Evolutionary conservation across 2,797 vertebrate species (phyloP).

Genomic region (Tamandua tetradactyla): DNA sequence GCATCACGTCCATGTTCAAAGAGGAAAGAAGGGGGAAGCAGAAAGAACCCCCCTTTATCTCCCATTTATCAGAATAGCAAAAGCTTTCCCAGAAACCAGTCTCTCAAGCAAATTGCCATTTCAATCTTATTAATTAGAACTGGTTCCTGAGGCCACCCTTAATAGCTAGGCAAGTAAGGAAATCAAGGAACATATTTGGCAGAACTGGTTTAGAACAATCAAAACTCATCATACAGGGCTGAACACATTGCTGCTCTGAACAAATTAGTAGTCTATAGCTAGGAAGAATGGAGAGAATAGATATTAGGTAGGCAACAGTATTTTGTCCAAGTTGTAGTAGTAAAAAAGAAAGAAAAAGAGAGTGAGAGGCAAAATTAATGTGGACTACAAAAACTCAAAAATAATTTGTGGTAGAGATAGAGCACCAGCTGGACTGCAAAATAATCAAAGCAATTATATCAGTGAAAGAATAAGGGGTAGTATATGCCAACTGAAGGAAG

Average conservation of each 20-base stretch:
- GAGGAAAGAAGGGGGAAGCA: not conserved
- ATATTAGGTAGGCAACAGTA: not conserved
- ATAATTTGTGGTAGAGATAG: not conserved
- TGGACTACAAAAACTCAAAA: conserved; percentile 49
- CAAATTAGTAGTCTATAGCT: conserved; percentile 20
- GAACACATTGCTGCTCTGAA: not conserved
- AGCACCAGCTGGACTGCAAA: not conserved
- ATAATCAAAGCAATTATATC: conserved; percentile 36
- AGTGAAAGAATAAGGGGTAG: conserved; percentile 25
- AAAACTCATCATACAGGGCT: conserved; percentile 1
- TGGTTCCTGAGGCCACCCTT: not conserved
- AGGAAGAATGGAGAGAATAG: conserved; percentile 25
- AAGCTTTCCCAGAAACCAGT: conserved; percentile 6
- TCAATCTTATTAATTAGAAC: conserved; percentile 8
- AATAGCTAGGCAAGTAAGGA: conserved; percentile 13
- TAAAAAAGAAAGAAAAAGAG: too few species aligned
- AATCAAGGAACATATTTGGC: conserved; percentile 49
- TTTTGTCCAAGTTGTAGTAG: not conserved
- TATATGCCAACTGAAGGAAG: not conserved
- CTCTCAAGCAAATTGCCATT: conserved; percentile 15
- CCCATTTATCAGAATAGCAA: conserved; percentile 14
- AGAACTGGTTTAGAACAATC: conserved; percentile 46
- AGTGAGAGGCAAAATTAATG: conserved; percentile 16
- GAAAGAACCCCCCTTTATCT: not conserved
- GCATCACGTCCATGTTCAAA: not conserved